These are phyloP conservation scores for Brachypalpus laphriformis DNA, from an alignment of 2,888 invertebrate species.

Conservation along the genomic window DNA sequence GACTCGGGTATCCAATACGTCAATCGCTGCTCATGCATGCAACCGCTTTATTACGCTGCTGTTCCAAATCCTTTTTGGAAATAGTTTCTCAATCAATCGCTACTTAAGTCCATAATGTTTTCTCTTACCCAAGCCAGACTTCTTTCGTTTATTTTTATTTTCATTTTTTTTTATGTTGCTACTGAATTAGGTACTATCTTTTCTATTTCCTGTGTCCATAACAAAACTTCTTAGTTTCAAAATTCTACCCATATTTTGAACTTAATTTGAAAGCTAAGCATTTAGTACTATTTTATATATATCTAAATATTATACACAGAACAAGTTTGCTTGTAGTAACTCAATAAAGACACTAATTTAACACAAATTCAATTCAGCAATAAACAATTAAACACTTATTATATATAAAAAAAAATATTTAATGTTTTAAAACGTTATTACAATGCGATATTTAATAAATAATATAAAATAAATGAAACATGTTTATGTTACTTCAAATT, in stretches of 20 bases:
- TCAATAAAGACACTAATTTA: slow-evolving; percentile 14
- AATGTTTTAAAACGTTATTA: not conserved
- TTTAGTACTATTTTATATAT: not conserved
- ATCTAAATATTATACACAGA: not conserved
- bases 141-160: no score
- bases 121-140: no score
- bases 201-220: not conserved
- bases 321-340: slow-evolving; percentile 25
- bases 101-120: no score
- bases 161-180: no score
- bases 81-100: no score
- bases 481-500: no score
- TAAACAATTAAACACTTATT: slow-evolving; percentile 5
- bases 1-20: no score
- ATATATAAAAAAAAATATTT: slow-evolving; percentile 12
- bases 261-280: not conserved
- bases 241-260: not conserved
- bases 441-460: slow-evolving; percentile 43
- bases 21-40: no score
- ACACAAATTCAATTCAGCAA: slow-evolving; percentile 39
- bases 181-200: no score
- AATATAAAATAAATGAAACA: slow-evolving; percentile 12
- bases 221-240: not conserved
- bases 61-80: no score
- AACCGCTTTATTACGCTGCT: no score